Base-by-base conservation (phyloP, 2,888 invertebrate species). In the Halictus quadricinctus region DNA sequence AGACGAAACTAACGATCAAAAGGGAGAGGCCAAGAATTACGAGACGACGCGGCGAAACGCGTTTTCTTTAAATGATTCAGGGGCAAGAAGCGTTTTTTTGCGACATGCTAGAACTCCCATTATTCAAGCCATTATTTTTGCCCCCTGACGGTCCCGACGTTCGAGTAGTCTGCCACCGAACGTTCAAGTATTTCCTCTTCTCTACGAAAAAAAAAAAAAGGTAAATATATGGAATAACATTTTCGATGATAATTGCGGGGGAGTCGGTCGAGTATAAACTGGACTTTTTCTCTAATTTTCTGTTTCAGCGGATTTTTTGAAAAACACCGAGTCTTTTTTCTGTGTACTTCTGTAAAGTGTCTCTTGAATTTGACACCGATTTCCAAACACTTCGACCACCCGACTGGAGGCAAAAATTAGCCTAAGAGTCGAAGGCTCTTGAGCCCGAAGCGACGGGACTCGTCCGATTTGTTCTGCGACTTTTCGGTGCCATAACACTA, bases 1-100 rank as follows among this genome's bases (percentile, higher is more conserved):
- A 79, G 85, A 84, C 84, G 76, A 36, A 79, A 72, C 79, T 79
- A 84, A 86, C 77, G 83, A 79, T 81, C 84, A 76, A 81, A 80
- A 80, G 80, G 76, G 76, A 73, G 48, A 73, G 48, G 48, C 58
- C 69, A 84, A 75, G 66, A 79, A 81, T 84, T 79, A 75, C 70
- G 54, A 36, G 79, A 18, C 69, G 73, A 41, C 66, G 48, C 72
- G 64, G 12, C 43, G 15, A 69, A 82, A 60, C 64, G 48, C 54
- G 43, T 64, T 72, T 75, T 54, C 43, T 46, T 66, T 66, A 15
- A n/a, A 50, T 36, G 64, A 58, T 66, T 58, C 46, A 15, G 25
- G 13, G 29, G 72, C 50, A 15, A 29, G 41, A 15, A 54, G 29
- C 15, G 29, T 7, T 58, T 41, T 43, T 70, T 64, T 15, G 43